These are phyloP conservation scores for Gallinago solitaria DNA, from an alignment of 2,797 vertebrate species.

Conservation along the genomic window DNA sequence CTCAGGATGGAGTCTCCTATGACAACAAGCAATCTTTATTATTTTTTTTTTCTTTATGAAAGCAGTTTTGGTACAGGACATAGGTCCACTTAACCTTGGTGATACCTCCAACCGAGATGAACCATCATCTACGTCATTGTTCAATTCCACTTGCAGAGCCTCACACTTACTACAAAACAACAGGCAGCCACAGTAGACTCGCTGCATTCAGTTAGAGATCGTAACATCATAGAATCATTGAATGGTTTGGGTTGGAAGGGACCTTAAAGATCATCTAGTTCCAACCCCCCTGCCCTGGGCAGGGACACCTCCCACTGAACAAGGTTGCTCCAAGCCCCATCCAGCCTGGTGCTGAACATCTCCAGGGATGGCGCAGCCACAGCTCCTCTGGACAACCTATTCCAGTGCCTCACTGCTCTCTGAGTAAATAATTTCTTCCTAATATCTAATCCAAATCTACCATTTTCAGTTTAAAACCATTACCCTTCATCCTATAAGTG, in stretches of 20 bases:
- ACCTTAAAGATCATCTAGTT: background rate
- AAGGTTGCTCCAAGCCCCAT: background rate
- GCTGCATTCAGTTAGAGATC: background rate
- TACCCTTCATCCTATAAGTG: background rate
- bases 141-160: background rate
- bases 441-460: background rate
- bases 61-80: fast-evolving
- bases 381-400: background rate
- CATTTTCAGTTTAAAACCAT: background rate
- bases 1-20: background rate
- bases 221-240: background rate
- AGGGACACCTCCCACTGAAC: background rate
- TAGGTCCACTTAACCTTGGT: background rate
- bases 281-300: background rate
- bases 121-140: background rate
- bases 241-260: background rate
- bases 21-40: background rate
- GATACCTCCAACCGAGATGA: background rate
- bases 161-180: background rate
- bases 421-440: background rate
- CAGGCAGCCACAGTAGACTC: background rate
- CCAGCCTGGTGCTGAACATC: background rate
- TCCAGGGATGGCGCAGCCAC: background rate
- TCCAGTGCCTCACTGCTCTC: background rate
- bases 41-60: background rate